Evolutionary conservation across 1,140 invertebrate genomes (phyloP).

Genomic region (Hyles euphorbiae): DNA sequence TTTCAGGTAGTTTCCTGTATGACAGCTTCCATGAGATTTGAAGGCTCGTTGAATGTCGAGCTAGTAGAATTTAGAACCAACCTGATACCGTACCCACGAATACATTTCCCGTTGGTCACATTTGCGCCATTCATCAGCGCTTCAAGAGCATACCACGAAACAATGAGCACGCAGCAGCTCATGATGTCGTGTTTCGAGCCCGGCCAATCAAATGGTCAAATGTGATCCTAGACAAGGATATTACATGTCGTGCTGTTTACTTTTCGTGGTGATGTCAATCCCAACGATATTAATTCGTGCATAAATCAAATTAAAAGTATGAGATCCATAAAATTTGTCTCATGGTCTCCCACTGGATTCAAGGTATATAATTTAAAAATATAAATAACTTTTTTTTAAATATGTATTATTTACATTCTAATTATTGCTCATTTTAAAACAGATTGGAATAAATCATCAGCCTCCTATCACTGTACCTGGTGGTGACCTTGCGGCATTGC

Average conservation of each 20-base stretch:
- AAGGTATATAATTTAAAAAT: slow-evolving; percentile 62
- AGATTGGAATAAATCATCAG: slow-evolving; percentile 82
- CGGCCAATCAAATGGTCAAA: slow-evolving; percentile 88
- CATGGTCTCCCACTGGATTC: slow-evolving; percentile 85
- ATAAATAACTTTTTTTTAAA: not conserved
- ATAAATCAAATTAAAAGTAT: slow-evolving; percentile 82
- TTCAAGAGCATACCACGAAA: slow-evolving; percentile 83
- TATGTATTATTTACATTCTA: not conserved
- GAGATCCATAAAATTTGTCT: slow-evolving; percentile 81
- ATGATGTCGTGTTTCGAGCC: slow-evolving; percentile 88
- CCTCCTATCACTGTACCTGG: slow-evolving; percentile 83
- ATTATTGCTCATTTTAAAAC: slow-evolving; percentile 13
- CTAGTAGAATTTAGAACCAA: slow-evolving; percentile 89
- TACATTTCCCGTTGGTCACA: slow-evolving; percentile 86
- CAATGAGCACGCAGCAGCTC: slow-evolving; percentile 81
- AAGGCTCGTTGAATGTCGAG: slow-evolving; percentile 89
- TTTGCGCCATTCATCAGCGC: slow-evolving; percentile 86
- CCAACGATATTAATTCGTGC: slow-evolving; percentile 83
- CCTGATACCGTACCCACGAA: slow-evolving; percentile 84
- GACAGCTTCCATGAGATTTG: slow-evolving; percentile 88
- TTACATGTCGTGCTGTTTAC: slow-evolving; percentile 87
- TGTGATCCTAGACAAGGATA: slow-evolving; percentile 82
- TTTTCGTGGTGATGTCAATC: slow-evolving; percentile 80
- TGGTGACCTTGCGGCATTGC: slow-evolving; percentile 83
- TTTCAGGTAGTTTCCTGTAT: slow-evolving; percentile 82